These are phyloP conservation scores for Fregetta grallaria DNA, from an alignment of 2,113 vertebrate species.

Conservation along the genomic window DNA sequence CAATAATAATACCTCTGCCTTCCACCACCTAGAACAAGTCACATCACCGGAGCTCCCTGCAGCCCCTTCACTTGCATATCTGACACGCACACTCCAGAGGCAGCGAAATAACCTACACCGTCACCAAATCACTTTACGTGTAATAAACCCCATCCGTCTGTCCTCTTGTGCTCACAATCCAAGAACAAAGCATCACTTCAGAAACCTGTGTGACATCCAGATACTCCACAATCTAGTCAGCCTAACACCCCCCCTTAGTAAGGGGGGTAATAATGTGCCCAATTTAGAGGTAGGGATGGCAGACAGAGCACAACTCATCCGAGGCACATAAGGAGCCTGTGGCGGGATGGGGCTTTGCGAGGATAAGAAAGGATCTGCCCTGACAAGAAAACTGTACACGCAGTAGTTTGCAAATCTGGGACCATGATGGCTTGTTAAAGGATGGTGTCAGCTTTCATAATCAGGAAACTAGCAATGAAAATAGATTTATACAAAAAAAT, in stretches of 20 bases:
- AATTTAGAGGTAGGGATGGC: not conserved
- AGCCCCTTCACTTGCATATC: not conserved
- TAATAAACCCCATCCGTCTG: not conserved
- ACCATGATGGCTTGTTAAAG: not conserved
- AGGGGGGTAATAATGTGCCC: accelerated
- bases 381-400: accelerated
- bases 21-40: not conserved
- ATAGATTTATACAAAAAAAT: not conserved
- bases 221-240: not conserved
- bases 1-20: not conserved
- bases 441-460: not conserved
- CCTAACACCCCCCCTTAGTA: not conserved
- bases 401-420: not conserved
- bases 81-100: not conserved
- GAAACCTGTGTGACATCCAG: not conserved
- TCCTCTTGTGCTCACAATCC: not conserved
- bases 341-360: not conserved
- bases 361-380: not conserved
- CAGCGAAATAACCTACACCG: not conserved
- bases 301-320: not conserved
- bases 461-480: not conserved
- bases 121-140: not conserved
- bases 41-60: not conserved
- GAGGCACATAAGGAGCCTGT: accelerated
- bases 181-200: not conserved